phyloP scores from a whole-genome alignment of 2,888 invertebrate species.

The Melanchra persicariae region DNA sequence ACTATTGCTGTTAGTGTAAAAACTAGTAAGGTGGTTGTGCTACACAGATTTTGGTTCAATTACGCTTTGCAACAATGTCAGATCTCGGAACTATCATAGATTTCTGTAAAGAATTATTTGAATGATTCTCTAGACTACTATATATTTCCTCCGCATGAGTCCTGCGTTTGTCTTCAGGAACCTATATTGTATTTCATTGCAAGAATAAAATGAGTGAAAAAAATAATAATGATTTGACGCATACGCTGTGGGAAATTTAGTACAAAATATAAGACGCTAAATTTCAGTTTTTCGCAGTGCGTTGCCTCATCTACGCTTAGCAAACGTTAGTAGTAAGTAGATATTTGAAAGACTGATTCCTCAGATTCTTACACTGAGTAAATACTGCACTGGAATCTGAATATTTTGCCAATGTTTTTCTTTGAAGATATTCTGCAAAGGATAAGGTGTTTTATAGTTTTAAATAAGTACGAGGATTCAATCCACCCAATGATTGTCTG shows the following conservation, averaged over 20 bases:
- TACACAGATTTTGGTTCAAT: background rate
- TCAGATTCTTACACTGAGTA: slow-evolving; percentile 47
- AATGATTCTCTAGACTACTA: background rate
- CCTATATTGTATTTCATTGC: no score
- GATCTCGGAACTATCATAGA: background rate
- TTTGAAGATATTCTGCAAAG: slow-evolving; percentile 55
- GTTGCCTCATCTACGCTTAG: slow-evolving; percentile 21
- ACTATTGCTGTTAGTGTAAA: slow-evolving; percentile 2
- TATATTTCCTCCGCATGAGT: background rate
- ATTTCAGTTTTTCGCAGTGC: background rate
- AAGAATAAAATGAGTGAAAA: no score
- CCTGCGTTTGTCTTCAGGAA: background rate
- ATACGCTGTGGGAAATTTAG: background rate
- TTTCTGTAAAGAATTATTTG: slow-evolving; percentile 43
- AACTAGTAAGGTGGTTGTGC: background rate
- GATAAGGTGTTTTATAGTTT: slow-evolving; percentile 23
- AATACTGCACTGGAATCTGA: slow-evolving; percentile 34
- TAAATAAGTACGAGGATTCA: background rate
- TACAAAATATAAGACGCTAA: background rate
- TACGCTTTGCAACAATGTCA: slow-evolving; percentile 14
- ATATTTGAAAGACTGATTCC: slow-evolving; percentile 10
- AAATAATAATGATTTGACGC: background rate
- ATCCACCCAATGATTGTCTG: no score
- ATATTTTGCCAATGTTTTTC: slow-evolving; percentile 38
- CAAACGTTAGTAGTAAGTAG: background rate